These are phyloP conservation scores for Pseudochirops cupreus DNA, from an alignment of 2,797 vertebrate species.

Conservation along the genomic window DNA sequence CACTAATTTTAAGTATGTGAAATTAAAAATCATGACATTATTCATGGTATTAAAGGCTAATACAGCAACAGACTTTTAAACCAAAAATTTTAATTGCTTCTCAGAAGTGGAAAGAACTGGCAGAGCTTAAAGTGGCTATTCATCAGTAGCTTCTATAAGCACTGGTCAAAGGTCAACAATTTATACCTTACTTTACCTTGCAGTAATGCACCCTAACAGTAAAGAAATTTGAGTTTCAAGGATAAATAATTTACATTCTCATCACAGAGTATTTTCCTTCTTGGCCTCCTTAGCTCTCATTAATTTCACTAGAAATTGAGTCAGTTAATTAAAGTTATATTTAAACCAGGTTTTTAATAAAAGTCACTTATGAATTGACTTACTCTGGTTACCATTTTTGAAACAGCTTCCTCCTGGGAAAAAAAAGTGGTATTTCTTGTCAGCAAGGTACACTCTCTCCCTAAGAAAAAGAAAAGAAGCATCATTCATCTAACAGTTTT, in stretches of 20 bases:
- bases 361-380: neutral
- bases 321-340: slow-evolving; percentile 33
- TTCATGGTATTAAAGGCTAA: neutral
- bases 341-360: slow-evolving; percentile 35
- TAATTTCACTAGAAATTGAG: neutral
- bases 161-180: neutral
- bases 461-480: neutral
- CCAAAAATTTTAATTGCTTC: neutral
- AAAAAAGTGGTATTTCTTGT: neutral
- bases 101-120: neutral
- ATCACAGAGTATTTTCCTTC: neutral
- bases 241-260: neutral
- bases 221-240: slow-evolving; percentile 1
- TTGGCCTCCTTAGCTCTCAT: slow-evolving; percentile 14
- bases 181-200: neutral
- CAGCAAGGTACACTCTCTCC: neutral
- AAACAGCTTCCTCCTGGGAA: neutral
- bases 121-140: neutral
- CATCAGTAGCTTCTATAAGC: neutral
- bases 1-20: neutral
- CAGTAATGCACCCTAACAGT: neutral
- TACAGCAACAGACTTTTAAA: neutral
- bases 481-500: neutral
- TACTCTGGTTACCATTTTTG: slow-evolving; percentile 8
- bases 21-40: neutral